A percentile compares a stretch with the other conserved stretches of the same genome.
phyloP scores from a whole-genome alignment of 2,888 invertebrate species.

The Tipula vernalis region DNA sequence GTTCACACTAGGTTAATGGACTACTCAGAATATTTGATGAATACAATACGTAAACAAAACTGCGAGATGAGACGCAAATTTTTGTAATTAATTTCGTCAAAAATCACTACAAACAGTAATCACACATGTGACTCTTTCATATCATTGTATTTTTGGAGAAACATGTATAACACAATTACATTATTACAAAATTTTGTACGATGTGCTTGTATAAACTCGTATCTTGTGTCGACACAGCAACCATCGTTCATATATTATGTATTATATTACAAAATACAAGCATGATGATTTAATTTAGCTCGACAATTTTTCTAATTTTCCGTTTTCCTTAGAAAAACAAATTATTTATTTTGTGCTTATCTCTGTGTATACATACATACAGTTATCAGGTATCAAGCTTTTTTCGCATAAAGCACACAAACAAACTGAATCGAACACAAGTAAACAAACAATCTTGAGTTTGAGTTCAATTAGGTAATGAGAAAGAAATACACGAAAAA shows the following conservation, averaged over 20 bases:
- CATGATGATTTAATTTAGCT: not conserved
- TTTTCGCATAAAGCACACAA: not conserved
- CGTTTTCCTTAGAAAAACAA: not conserved
- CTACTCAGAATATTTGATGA: too few species aligned
- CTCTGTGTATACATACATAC: not conserved
- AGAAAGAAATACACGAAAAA: not conserved
- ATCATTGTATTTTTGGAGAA: too few species aligned
- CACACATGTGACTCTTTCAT: too few species aligned
- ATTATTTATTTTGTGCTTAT: not conserved
- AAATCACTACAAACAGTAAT: too few species aligned
- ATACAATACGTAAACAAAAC: too few species aligned
- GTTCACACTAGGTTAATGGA: too few species aligned
- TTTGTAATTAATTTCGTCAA: too few species aligned
- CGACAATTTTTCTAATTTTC: not conserved
- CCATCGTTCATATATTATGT: not conserved
- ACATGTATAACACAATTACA: too few species aligned
- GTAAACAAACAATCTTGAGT: not conserved
- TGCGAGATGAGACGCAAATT: too few species aligned
- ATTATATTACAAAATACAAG: not conserved
- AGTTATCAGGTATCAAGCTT: too few species aligned
- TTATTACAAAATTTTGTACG: too few species aligned
- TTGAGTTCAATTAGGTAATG: not conserved
- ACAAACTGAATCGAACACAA: not conserved
- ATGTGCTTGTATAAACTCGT: not conserved
- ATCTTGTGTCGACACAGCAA: not conserved